Conservation (phyloP, 2,888 invertebrate genomes). For the Zeuzera pyrina region DNA sequence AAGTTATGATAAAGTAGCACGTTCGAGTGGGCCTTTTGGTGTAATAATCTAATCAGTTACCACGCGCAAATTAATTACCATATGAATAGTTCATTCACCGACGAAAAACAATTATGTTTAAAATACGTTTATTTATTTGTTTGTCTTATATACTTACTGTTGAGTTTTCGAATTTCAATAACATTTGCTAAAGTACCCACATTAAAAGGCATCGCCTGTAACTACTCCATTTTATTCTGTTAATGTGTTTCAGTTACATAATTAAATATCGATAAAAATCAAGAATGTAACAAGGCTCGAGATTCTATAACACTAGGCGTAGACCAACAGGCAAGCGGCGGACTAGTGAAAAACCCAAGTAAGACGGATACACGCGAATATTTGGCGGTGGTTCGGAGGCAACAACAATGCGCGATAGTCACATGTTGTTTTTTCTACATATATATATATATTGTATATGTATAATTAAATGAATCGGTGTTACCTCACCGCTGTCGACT, state of each 20-base stretch:
- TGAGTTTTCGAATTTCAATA: too few species aligned
- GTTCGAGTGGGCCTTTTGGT: too few species aligned
- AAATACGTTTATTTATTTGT: constrained; percentile 14
- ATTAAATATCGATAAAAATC: too few species aligned
- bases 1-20: constrained; percentile 41
- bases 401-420: constrained; percentile 52
- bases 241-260: constrained; percentile 25
- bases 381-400: constrained; percentile 25
- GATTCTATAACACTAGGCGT: constrained; percentile 34
- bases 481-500: constrained; percentile 64
- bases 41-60: constrained; percentile 45
- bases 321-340: constrained; percentile 33
- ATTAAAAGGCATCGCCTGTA: constrained; percentile 26
- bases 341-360: constrained; percentile 37
- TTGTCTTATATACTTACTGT: too few species aligned
- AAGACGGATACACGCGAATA: constrained; percentile 31
- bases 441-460: constrained; percentile 47
- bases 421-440: constrained; percentile 45
- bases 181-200: too few species aligned
- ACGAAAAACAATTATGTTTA: constrained; percentile 23
- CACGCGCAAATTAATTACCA: constrained; percentile 37
- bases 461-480: constrained; percentile 66
- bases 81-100: constrained; percentile 48
- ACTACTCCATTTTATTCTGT: constrained; percentile 24
- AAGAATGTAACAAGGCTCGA: too few species aligned